These are phyloP conservation scores for Arnoldichthys spilopterus DNA, from an alignment of 2,797 vertebrate genomes.

Conservation along the genomic window DNA sequence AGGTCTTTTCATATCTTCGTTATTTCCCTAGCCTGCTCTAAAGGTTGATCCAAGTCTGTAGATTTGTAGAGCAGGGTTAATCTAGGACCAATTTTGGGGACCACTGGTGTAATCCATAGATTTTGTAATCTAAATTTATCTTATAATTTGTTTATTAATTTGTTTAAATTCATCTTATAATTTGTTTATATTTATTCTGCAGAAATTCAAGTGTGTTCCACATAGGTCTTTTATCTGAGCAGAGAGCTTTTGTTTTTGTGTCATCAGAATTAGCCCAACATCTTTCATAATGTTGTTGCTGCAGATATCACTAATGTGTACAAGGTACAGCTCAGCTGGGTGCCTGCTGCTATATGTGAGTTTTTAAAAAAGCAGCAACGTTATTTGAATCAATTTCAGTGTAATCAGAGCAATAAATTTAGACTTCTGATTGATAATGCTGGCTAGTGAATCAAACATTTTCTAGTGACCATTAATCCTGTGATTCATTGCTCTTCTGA, in stretches of 20 bases:
- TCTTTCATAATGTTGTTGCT: neutral
- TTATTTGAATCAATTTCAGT: neutral
- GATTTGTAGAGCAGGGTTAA: no score
- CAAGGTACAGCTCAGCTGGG: neutral
- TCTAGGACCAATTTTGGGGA: no score
- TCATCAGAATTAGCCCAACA: neutral
- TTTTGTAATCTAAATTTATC: no score
- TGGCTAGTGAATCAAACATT: neutral
- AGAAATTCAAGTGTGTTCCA: neutral
- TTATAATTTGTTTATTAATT: no score
- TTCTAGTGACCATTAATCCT: neutral
- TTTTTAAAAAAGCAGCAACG: neutral
- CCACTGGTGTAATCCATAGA: no score
- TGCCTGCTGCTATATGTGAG: neutral
- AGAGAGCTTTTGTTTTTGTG: neutral
- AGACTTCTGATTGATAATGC: neutral
- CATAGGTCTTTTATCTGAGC: neutral
- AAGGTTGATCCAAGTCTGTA: no score
- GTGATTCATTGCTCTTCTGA: neutral
- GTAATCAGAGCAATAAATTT: neutral
- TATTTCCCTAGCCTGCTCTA: no score
- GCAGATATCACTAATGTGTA: neutral
- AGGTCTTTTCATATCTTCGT: no score
- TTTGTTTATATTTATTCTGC: no score
- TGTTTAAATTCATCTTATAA: no score